Base-by-base conservation (phyloP, 2,113 vertebrate genomes). In the Furnarius figulus region DNA sequence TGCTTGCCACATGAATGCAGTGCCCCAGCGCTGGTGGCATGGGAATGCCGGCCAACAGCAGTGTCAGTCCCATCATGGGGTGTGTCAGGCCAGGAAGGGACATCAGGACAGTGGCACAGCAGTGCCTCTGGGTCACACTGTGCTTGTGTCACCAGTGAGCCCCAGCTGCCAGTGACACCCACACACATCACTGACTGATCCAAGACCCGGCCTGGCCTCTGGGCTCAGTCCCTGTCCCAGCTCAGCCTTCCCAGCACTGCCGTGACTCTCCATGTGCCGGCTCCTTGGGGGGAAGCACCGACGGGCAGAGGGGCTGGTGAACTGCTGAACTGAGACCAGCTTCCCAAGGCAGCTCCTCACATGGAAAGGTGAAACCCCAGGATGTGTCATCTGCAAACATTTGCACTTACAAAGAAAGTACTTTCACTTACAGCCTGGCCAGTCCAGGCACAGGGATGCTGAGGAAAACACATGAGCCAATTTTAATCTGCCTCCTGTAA, bases 271-370 rank as follows among this genome's bases (percentile, higher is more conserved):
- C 3, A 0, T 4, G 58, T 67, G 75, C 17, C 0, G 0, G 15
- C 31, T 61, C 27, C 0, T 1, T 6, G 12, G 3, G 1, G 8
- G 16, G 53, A 92, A 86, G 39, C 49, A 28, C n/a, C 0, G 0
- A 21, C 0, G 3, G 42, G 37, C 2, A 78, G 49, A n/a, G 1
- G 17, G 33, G 23, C 1, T 8, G 44, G 6, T 20, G 55, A 92
- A 18, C 53, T 52, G 33, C 33, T 82, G 70, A 37, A 65, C 30
- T 8, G 21, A 56, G 63, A 63, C 22, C 65, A 63, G 12, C 21
- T 47, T 17, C 46, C 42, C 2, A 2, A 58, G 59, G 35, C 40
- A 31, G 24, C 31, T 65, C 23, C 65, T 78, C 1, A 5, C 21
- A 28, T 10, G 37, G 31, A 30, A 49, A 50, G 50, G 56, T 50